phyloP scores from a whole-genome alignment of 2,797 vertebrate species.

The Myioborus melanocephalus region DNA sequence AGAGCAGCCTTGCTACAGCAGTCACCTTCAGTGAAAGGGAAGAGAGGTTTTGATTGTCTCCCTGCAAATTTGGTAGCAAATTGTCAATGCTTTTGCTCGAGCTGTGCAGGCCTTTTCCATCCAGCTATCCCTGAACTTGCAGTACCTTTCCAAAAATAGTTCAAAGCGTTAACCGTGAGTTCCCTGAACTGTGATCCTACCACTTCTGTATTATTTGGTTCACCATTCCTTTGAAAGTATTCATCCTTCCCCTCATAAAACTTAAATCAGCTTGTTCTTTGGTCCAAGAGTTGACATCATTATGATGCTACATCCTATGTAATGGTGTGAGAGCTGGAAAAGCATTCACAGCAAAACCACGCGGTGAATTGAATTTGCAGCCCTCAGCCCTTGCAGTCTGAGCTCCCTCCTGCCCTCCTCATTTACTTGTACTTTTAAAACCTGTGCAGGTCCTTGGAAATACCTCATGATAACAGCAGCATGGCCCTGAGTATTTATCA shows the following conservation, averaged over 20 bases:
- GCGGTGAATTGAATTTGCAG: conserved; percentile 21
- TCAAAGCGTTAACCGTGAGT: not conserved
- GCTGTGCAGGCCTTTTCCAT: not conserved
- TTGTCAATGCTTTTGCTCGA: not conserved
- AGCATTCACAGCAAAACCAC: conserved; percentile 46
- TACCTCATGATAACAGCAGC: not conserved
- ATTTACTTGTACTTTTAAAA: not conserved
- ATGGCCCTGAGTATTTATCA: not conserved
- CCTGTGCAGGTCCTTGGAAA: not conserved
- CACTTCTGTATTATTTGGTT: not conserved
- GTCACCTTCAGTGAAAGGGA: not conserved
- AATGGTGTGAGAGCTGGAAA: conserved; percentile 66
- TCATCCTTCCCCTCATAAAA: conserved; percentile 69
- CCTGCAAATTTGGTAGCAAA: not conserved
- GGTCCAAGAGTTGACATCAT: conserved; percentile 69
- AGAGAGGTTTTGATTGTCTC: not conserved
- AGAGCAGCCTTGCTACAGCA: not conserved
- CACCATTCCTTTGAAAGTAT: conserved; percentile 64
- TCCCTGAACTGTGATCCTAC: conserved; percentile 39
- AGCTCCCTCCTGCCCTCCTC: not conserved
- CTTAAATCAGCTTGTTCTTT: conserved; percentile 46
- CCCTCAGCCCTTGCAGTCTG: not conserved
- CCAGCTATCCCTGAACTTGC: conserved; percentile 5
- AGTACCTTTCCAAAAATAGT: conserved; percentile 47
- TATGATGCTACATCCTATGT: conserved; percentile 69